phyloP scores from a whole-genome alignment of 2,888 invertebrate species.

The Lasioglossum villosulum region DNA sequence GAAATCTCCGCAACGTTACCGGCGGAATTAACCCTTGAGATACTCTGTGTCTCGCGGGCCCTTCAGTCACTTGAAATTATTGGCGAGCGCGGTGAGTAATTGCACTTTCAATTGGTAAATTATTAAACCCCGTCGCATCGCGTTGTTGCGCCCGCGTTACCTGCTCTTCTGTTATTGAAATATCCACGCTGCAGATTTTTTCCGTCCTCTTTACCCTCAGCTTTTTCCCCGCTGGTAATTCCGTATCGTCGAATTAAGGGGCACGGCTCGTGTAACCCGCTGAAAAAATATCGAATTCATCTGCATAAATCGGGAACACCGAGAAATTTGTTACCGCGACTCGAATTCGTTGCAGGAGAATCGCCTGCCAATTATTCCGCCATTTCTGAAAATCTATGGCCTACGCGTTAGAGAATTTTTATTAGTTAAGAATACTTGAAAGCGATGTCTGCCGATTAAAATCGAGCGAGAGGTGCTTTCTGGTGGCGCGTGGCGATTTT shows the following conservation, averaged over 20 bases:
- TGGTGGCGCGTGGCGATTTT: neutral
- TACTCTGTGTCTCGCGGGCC: conserved; percentile 58
- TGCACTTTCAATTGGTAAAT: conserved; percentile 68
- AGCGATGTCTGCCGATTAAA: conserved; percentile 18
- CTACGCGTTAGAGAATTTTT: neutral
- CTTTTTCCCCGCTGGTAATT: neutral
- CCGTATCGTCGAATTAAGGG: neutral
- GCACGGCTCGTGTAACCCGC: neutral
- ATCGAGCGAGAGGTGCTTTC: neutral
- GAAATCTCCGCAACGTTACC: conserved; percentile 58
- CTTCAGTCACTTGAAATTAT: conserved; percentile 68
- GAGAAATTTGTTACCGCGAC: neutral
- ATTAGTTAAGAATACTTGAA: neutral
- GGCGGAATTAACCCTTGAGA: conserved; percentile 59
- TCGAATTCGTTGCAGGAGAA: neutral
- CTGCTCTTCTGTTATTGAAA: conserved; percentile 36
- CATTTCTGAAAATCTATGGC: neutral
- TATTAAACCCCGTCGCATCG: conserved; percentile 52
- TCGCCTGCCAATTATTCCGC: neutral
- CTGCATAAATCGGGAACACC: neutral
- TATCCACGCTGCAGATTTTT: conserved; percentile 5
- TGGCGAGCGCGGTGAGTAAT: conserved; percentile 64
- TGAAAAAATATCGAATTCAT: conserved; percentile 1
- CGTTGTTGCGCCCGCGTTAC: conserved; percentile 37
- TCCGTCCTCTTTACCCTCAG: neutral